phyloP scores from a whole-genome alignment of 2,888 invertebrate genomes.

The Trachelus troglodyta region DNA sequence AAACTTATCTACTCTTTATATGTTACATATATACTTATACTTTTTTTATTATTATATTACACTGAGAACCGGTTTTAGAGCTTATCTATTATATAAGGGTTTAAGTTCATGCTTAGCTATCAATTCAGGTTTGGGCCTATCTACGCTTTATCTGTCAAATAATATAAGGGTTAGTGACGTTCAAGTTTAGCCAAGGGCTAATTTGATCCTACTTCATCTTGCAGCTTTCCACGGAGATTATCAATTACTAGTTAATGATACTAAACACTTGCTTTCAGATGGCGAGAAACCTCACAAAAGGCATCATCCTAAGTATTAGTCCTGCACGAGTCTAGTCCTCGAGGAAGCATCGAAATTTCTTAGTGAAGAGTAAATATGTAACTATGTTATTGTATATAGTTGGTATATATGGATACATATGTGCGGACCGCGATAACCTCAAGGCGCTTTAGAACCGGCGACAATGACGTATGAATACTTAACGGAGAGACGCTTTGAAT shows the following conservation, averaged over 20 bases:
- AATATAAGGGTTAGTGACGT: background rate
- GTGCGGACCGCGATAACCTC: background rate
- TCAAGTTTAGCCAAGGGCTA: background rate
- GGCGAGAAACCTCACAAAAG: background rate
- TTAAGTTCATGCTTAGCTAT: background rate
- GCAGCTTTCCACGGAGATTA: background rate
- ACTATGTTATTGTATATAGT: background rate
- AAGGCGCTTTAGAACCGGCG: background rate
- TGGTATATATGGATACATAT: background rate
- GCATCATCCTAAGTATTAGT: background rate
- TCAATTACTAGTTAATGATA: background rate
- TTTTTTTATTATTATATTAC: too few relatives aligned
- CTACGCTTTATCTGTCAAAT: background rate
- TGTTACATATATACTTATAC: background rate
- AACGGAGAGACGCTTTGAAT: background rate
- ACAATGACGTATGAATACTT: background rate
- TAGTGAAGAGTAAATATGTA: background rate
- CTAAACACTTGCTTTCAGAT: background rate
- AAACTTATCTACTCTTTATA: background rate
- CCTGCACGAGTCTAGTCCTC: conserved; percentile 2
- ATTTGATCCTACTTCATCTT: background rate
- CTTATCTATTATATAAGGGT: too few relatives aligned
- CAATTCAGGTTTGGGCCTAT: background rate
- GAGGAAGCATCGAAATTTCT: background rate
- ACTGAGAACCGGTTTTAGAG: too few relatives aligned